These are phyloP conservation scores for Dendrocopos noguchii DNA, from an alignment of 2,113 vertebrate genomes.

Conservation along the genomic window DNA sequence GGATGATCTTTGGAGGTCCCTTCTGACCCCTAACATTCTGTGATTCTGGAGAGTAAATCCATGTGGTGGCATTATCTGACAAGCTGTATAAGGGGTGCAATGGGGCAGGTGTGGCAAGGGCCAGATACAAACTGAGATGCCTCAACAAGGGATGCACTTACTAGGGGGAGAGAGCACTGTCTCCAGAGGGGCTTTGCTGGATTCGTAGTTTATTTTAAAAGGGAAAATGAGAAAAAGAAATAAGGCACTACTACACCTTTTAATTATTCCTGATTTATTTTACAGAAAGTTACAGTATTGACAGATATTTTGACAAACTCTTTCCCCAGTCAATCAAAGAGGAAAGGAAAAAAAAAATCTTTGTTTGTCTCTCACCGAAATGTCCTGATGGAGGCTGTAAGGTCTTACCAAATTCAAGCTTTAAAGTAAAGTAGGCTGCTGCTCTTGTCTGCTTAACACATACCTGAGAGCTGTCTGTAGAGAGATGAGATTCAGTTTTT, in stretches of 20 bases:
- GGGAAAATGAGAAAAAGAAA: not conserved
- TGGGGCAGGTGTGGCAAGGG: not conserved
- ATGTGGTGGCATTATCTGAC: not conserved
- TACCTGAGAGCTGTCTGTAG: not conserved
- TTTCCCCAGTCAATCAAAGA: not conserved
- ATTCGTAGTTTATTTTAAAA: not conserved
- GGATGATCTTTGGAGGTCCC: no score
- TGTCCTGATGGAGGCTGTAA: not conserved
- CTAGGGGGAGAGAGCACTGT: not conserved
- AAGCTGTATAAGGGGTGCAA: not conserved
- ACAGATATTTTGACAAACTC: not conserved
- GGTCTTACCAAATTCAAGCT: not conserved
- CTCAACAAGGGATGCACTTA: not conserved
- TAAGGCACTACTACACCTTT: not conserved
- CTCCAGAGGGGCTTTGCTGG: not conserved
- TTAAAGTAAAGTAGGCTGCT: not conserved
- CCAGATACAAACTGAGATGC: not conserved
- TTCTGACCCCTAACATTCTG: no score
- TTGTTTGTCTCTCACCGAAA: not conserved
- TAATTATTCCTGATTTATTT: constrained; percentile 6
- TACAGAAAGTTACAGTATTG: not conserved
- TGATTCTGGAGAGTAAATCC: not conserved
- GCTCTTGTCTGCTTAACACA: not conserved
- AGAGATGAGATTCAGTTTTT: not conserved
- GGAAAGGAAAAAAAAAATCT: not conserved